Evolutionary conservation across 2,797 vertebrate genomes (phyloP), one percentile per base, ranked within the genome.

Genomic region (Platyrinchus mystaceus): DNA sequence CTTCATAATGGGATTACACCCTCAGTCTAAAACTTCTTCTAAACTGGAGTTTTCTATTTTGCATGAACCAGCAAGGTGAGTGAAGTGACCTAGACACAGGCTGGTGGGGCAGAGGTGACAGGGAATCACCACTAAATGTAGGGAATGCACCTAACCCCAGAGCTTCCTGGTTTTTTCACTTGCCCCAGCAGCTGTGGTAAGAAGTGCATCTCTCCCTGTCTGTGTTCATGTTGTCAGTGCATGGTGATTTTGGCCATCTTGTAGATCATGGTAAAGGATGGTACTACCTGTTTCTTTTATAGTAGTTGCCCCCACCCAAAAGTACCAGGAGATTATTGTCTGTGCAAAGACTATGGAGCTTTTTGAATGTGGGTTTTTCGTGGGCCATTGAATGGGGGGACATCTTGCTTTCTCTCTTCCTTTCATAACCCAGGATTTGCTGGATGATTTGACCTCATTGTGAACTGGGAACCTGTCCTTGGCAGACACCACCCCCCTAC

Each of bases 1-100:
- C 20, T 60, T 55, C 5, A 0, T 6, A 59, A 30, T 12, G 60
- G 5, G 8, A 6, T 28, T 16, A 58, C 28, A 0, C 23, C 7
- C 7, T 27, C 10, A 32, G 22, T 15, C 22, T 71, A 58, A 84
- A 84, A 20, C 24, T 43, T 15, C 50, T 87, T 49, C 28, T 46
- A 2, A 73, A 23, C 12, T 10, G 21, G 8, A 2, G 1, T 67
- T 86, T 74, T 32, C 63, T 32, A 5, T 36, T 90, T 78, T 32
- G 20, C 23, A 4, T 62, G 74, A 73, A 36, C 36, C 16, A 68
- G 43, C 60, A 63, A 46, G 30, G 62, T 86, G n/a, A 37, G 10
- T 16, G 53, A 58, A 46, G 34, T 10, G 24, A 74, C 24, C 19
- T 37, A 4, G 32, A 12, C 6, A 8, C 46, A 84, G 47, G 16